Conservation (phyloP, 2,797 vertebrate genomes). For the Podargus strigoides region DNA sequence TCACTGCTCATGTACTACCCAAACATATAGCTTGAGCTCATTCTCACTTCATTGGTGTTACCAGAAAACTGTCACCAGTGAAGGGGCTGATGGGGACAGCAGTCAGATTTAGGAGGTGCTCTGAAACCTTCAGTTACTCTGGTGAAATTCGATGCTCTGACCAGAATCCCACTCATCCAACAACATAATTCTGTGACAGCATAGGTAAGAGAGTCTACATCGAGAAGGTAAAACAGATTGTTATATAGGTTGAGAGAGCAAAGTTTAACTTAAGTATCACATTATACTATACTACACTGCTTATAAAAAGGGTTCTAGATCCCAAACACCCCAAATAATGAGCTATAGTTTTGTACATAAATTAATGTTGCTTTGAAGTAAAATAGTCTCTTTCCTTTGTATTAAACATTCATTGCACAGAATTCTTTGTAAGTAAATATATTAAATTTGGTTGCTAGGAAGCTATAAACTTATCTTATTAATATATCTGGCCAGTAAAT, state of each 20-base stretch:
- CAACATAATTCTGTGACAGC: neutral
- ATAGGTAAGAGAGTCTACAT: neutral
- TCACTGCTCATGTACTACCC: neutral
- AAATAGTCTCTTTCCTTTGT: constrained; percentile 60
- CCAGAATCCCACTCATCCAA: neutral
- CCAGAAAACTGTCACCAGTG: neutral
- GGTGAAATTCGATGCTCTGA: neutral
- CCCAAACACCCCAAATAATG: constrained; percentile 33
- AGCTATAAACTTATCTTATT: constrained; percentile 54
- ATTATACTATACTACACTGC: constrained; percentile 23
- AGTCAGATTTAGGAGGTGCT: neutral
- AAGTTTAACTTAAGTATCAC: constrained; percentile 39
- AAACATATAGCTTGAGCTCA: neutral
- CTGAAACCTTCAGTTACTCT: neutral
- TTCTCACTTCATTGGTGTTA: neutral
- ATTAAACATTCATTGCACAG: constrained; percentile 64
- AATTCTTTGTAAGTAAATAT: constrained; percentile 64
- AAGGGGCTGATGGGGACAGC: neutral
- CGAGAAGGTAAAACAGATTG: constrained; percentile 14
- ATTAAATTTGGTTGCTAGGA: constrained; percentile 68
- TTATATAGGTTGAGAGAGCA: constrained; percentile 12
- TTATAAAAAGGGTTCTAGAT: constrained; percentile 50
- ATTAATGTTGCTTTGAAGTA: constrained; percentile 61
- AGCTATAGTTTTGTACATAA: constrained; percentile 55
- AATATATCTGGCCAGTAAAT: constrained; percentile 47